Evolutionary conservation across 2,888 invertebrate genomes (phyloP).

Genomic region (Mimumesa dahlbomi): DNA sequence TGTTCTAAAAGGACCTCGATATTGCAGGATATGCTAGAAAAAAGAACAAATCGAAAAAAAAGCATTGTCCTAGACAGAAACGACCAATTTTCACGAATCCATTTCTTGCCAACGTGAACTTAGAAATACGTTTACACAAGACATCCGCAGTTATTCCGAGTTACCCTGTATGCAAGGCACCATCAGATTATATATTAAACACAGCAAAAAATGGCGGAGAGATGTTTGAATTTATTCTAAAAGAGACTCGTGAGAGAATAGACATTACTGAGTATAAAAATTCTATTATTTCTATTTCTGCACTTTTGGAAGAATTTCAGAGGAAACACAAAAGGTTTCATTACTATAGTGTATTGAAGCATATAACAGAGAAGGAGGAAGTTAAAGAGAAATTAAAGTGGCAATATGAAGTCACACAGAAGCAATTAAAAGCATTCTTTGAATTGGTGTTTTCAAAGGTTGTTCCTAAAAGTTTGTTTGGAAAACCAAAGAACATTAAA

Average conservation of each 20-base stretch:
- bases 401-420: not conserved
- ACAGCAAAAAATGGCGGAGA: constrained; percentile 6
- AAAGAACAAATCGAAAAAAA: too few species aligned
- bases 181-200: constrained; percentile 2
- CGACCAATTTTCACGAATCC: too few species aligned
- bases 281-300: not conserved
- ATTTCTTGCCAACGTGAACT: too few species aligned
- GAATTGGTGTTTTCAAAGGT: constrained; percentile 29
- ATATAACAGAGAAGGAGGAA: not conserved
- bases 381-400: not conserved
- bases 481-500: constrained; percentile 18
- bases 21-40: too few species aligned
- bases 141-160: too few species aligned
- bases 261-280: constrained; percentile 11
- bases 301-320: constrained; percentile 16
- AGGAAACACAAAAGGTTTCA: constrained; percentile 13
- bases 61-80: too few species aligned
- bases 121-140: too few species aligned
- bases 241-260: not conserved
- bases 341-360: constrained; percentile 12
- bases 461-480: constrained; percentile 19
- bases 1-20: too few species aligned
- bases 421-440: constrained; percentile 13
- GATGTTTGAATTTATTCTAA: constrained; percentile 22
- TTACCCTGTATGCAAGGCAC: too few species aligned